Evolutionary conservation across 2,888 invertebrate genomes (phyloP).

Genomic region (Phytoseiulus persimilis): DNA sequence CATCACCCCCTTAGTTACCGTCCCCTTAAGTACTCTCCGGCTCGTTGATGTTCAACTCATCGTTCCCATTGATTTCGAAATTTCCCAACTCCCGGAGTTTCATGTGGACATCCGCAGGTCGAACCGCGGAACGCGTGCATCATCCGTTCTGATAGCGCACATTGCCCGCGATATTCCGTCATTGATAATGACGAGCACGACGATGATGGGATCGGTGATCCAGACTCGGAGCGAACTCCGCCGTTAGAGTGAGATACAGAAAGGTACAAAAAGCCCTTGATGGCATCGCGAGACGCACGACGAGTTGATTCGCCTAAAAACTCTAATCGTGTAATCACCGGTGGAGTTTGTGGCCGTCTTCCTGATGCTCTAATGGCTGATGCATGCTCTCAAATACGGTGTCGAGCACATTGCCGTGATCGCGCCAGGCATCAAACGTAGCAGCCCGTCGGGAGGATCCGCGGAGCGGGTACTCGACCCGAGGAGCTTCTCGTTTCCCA

Average conservation of each 20-base stretch:
- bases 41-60: too few species aligned
- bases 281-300: background rate
- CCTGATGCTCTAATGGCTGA: conserved; percentile 5
- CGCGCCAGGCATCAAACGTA: background rate
- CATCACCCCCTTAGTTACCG: too few species aligned
- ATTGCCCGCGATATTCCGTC: background rate
- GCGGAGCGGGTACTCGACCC: background rate
- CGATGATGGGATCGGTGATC: background rate
- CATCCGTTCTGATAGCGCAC: background rate
- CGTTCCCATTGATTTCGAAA: too few species aligned
- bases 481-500: too few species aligned
- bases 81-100: too few species aligned
- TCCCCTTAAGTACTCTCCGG: too few species aligned
- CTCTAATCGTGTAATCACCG: conserved; percentile 5
- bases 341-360: background rate
- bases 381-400: background rate
- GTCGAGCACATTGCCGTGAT: background rate
- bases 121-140: too few species aligned
- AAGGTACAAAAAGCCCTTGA: background rate
- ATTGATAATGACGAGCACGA: background rate
- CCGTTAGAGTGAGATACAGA: background rate
- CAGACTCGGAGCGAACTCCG: background rate
- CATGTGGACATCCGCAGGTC: too few species aligned
- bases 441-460: background rate
- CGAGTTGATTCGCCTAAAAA: background rate